phyloP scores from a whole-genome alignment of 2,888 invertebrate species.

The Ellobium chinense region DNA sequence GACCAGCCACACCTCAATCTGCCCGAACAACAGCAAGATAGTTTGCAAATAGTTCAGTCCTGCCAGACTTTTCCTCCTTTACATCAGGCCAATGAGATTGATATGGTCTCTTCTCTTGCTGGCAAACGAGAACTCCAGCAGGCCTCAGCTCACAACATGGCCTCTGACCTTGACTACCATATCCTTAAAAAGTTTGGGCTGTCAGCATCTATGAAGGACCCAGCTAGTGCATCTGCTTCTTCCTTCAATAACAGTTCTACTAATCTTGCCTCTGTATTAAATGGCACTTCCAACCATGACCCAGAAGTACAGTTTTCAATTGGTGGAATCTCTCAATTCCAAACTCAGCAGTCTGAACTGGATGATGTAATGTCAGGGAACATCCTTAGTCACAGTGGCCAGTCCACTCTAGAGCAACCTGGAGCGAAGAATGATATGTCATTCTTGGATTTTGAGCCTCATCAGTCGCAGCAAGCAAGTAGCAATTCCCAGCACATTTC shows the following conservation, averaged over 20 bases:
- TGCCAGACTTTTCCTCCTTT: constrained; percentile 14
- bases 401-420: neutral
- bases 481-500: too few species aligned
- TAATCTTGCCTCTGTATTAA: constrained; percentile 19
- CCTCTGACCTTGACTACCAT: constrained; percentile 27
- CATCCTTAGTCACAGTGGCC: neutral
- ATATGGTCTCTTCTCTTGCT: constrained; percentile 4
- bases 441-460: constrained; percentile 22
- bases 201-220: constrained; percentile 21
- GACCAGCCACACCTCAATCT: constrained; percentile 31
- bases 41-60: constrained; percentile 16
- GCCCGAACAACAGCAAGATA: constrained; percentile 15
- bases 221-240: neutral
- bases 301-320: constrained; percentile 11
- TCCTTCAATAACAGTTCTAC: neutral
- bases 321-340: constrained; percentile 12
- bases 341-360: constrained; percentile 19
- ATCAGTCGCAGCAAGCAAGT: neutral
- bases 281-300: constrained; percentile 5
- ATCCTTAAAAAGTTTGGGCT: constrained; percentile 25
- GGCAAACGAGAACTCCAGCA: constrained; percentile 22
- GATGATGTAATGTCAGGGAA: constrained; percentile 12
- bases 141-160: neutral
- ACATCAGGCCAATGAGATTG: constrained; percentile 9
- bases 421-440: constrained; percentile 24